A percentile compares a stretch with the other conserved stretches of the same genome.
Conservation (phyloP, 2,113 vertebrate genomes). For the Phycodurus eques region DNA sequence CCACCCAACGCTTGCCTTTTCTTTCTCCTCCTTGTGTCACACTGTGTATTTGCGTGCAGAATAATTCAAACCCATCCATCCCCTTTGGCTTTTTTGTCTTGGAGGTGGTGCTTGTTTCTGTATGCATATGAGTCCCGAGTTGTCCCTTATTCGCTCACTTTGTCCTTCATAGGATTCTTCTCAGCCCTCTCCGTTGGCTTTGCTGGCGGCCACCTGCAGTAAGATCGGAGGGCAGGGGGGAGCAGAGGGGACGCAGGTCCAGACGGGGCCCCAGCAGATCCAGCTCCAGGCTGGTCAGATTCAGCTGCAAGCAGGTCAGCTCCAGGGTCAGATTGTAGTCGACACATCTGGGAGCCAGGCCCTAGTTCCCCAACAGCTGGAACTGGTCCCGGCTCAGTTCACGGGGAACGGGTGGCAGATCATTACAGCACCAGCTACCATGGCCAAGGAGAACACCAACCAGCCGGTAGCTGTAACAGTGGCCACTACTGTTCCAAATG, state of each 20-base stretch:
- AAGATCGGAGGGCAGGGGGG: slow-evolving; percentile 90
- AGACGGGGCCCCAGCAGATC: slow-evolving; percentile 84
- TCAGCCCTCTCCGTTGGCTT: slow-evolving; percentile 95
- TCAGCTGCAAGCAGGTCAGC: slow-evolving; percentile 88
- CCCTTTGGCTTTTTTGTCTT: slow-evolving; percentile 12
- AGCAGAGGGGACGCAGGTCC: slow-evolving; percentile 81
- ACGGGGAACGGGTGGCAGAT: slow-evolving; percentile 96
- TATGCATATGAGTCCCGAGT: slow-evolving; percentile 2
- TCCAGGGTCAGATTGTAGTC: slow-evolving; percentile 84
- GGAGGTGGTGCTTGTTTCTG: slow-evolving; percentile 24
- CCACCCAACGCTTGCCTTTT: slow-evolving; percentile 19
- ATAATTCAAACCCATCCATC: slow-evolving; percentile 5
- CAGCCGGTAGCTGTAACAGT: slow-evolving; percentile 81
- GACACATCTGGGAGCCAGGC: slow-evolving; percentile 81
- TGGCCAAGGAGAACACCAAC: slow-evolving; percentile 87
- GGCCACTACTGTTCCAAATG: slow-evolving; percentile 74
- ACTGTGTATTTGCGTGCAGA: slow-evolving; percentile 10
- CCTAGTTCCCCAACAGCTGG: slow-evolving; percentile 90
- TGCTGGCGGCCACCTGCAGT: slow-evolving; percentile 98
- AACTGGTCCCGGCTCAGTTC: slow-evolving; percentile 94
- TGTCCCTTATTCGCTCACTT: slow-evolving; percentile 3
- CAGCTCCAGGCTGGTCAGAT: slow-evolving; percentile 91
- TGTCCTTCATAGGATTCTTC: slow-evolving; percentile 83
- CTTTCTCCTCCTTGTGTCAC: slow-evolving; percentile 20
- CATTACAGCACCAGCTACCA: slow-evolving; percentile 83